Conservation (phyloP, 2,888 invertebrate species). For the Fragum fragum region DNA sequence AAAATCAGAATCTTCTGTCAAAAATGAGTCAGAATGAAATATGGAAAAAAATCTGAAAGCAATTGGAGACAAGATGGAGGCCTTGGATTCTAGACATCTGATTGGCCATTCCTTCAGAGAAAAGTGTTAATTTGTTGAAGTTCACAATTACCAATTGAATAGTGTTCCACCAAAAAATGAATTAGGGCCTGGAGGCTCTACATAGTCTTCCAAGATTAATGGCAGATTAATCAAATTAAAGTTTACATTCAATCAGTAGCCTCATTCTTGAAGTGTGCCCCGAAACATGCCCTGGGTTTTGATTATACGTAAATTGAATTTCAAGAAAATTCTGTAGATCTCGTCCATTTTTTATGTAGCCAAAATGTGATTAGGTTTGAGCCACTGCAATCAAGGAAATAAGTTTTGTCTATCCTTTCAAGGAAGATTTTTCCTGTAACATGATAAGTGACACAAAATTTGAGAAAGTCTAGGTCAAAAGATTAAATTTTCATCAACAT, state of each 20-base stretch:
- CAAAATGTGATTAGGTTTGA: constrained; percentile 51
- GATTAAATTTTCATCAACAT: too few relatives aligned
- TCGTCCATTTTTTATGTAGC: constrained; percentile 50
- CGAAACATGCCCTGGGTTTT: constrained; percentile 64
- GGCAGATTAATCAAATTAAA: constrained; percentile 62
- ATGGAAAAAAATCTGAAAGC: not conserved
- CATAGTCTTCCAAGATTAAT: constrained; percentile 60
- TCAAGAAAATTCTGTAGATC: constrained; percentile 55
- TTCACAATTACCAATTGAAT: constrained; percentile 23
- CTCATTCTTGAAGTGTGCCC: constrained; percentile 45
- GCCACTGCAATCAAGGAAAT: constrained; percentile 51
- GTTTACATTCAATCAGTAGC: constrained; percentile 57
- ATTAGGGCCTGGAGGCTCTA: constrained; percentile 33
- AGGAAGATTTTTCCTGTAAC: not conserved
- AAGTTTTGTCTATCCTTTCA: constrained; percentile 53
- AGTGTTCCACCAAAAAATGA: constrained; percentile 30
- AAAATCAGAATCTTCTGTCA: too few relatives aligned
- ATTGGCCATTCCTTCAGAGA: constrained; percentile 18
- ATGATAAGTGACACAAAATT: not conserved
- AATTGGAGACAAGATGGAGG: constrained; percentile 3
- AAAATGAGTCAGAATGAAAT: too few relatives aligned
- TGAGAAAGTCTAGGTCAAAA: too few relatives aligned
- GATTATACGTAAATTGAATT: constrained; percentile 64
- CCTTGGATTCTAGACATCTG: constrained; percentile 20
- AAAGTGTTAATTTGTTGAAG: constrained; percentile 29